Evolutionary conservation across 1,140 invertebrate genomes (phyloP).

Genomic region (Camponotus vicinus): DNA sequence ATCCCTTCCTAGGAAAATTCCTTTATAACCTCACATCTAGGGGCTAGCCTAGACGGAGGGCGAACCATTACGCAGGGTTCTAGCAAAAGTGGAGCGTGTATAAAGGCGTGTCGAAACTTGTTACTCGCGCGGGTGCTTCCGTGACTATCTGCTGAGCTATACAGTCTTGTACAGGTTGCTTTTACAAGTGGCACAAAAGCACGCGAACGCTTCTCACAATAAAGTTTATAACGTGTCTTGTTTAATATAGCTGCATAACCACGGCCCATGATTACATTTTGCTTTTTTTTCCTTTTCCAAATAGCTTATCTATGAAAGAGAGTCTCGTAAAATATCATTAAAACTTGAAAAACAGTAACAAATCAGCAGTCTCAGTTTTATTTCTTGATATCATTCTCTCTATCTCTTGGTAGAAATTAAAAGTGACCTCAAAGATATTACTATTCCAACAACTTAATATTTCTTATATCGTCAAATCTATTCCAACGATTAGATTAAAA

Average conservation of each 20-base stretch:
- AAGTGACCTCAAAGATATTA: neutral
- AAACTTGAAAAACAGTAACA: neutral
- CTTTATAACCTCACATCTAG: conserved; percentile 30
- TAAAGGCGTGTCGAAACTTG: conserved; percentile 73
- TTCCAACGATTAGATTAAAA: neutral
- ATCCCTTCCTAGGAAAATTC: conserved; percentile 41
- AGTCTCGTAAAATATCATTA: conserved; percentile 8
- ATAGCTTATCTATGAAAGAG: neutral
- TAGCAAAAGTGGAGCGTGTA: conserved; percentile 68
- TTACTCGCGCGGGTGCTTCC: conserved; percentile 72
- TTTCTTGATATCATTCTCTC: neutral
- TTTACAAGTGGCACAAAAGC: conserved; percentile 70
- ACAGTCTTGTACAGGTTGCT: conserved; percentile 51
- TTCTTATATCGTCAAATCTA: too few relatives aligned
- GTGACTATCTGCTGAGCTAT: conserved; percentile 70
- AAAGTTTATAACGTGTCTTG: conserved; percentile 49
- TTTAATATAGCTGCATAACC: conserved; percentile 44
- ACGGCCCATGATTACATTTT: conserved; percentile 37
- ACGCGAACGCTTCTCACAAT: conserved; percentile 59
- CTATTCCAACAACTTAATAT: too few relatives aligned
- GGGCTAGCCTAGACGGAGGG: conserved; percentile 8
- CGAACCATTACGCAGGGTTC: conserved; percentile 8
- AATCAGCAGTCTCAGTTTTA: neutral
- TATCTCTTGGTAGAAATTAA: too few relatives aligned
- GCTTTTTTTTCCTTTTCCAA: neutral